phyloP scores from a whole-genome alignment of 1,140 invertebrate genomes.

The Leptinotarsa texana region DNA sequence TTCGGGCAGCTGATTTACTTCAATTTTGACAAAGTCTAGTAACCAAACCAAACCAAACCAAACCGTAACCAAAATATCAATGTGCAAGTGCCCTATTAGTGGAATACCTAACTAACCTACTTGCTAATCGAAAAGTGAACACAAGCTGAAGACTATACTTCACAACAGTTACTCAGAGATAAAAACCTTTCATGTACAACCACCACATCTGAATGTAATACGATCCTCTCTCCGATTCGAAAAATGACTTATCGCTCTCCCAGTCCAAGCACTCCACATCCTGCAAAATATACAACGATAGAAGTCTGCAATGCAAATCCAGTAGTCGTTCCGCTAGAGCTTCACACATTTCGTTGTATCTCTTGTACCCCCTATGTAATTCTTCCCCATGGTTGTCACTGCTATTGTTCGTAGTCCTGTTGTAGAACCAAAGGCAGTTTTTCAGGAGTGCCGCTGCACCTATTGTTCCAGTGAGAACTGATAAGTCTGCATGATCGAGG shows the following conservation, averaged over 20 bases:
- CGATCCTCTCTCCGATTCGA: conserved; percentile 72
- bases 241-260: conserved; percentile 65
- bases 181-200: conserved; percentile 77
- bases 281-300: conserved; percentile 77
- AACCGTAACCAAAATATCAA: too few relatives aligned
- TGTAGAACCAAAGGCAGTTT: conserved; percentile 76
- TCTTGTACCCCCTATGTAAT: conserved; percentile 63
- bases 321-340: conserved; percentile 76
- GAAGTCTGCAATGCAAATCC: conserved; percentile 74
- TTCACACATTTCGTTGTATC: conserved; percentile 78
- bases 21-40: too few relatives aligned
- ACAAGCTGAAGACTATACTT: background rate
- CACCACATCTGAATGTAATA: conserved; percentile 84
- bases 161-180: background rate
- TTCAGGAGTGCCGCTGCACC: conserved; percentile 76
- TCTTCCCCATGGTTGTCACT: conserved; percentile 52
- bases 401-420: conserved; percentile 61
- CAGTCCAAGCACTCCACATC: conserved; percentile 74
- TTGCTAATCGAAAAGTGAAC: too few relatives aligned
- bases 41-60: too few relatives aligned
- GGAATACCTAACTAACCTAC: too few relatives aligned
- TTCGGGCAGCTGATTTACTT: too few relatives aligned
- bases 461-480: conserved; percentile 75
- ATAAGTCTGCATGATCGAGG: conserved; percentile 77
- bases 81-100: too few relatives aligned